These are phyloP conservation scores for Apaloderma vittatum DNA, from an alignment of 2,113 vertebrate species.

Conservation along the genomic window DNA sequence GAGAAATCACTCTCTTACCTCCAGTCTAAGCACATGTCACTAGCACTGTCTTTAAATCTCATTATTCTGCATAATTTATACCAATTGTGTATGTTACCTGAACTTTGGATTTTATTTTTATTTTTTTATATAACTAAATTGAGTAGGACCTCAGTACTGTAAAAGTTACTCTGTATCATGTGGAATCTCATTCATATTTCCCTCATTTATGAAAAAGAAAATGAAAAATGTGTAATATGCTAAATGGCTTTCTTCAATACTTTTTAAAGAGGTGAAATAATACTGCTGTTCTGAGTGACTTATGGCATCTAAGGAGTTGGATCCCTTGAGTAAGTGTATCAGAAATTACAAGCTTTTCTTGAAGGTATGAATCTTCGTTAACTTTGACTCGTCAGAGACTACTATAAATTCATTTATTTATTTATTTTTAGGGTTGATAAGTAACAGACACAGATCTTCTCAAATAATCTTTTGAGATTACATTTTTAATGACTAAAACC, in stretches of 20 bases:
- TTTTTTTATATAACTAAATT: neutral
- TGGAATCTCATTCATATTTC: neutral
- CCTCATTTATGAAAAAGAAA: neutral
- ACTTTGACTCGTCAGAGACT: neutral
- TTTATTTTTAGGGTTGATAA: neutral
- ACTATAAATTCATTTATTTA: neutral
- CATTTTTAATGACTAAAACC: neutral
- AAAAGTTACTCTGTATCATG: neutral
- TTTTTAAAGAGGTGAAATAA: neutral
- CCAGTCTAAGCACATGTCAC: conserved; percentile 23
- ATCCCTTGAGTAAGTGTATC: neutral
- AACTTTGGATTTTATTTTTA: neutral
- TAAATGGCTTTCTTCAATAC: neutral
- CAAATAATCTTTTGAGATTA: neutral
- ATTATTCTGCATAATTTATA: neutral
- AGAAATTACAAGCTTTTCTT: neutral
- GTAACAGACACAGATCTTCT: neutral
- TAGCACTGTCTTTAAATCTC: conserved; percentile 15
- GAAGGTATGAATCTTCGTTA: neutral
- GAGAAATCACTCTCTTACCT: conserved; percentile 45
- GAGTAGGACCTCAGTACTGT: neutral
- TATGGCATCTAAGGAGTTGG: neutral
- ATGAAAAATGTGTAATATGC: neutral
- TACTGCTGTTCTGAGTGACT: neutral
- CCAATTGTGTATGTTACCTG: neutral